Conservation (phyloP, 2,113 vertebrate species). For the Corynorhinus townsendii region DNA sequence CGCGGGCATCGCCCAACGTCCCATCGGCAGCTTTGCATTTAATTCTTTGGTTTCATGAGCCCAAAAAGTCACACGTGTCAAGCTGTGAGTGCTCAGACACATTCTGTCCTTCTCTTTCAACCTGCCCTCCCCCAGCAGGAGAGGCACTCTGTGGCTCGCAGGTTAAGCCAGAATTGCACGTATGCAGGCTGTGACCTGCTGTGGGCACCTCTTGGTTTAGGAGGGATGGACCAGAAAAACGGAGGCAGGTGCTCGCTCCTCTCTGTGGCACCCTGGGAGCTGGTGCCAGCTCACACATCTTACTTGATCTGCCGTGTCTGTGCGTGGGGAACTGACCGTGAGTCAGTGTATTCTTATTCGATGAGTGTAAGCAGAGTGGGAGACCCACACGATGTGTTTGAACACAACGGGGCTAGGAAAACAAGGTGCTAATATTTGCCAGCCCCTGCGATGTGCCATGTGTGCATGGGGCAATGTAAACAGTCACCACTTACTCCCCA, state of each 20-base stretch:
- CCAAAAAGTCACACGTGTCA: conserved; percentile 41
- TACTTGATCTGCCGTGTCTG: conserved; percentile 20
- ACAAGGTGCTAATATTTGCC: background rate
- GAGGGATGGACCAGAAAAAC: background rate
- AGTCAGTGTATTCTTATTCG: conserved; percentile 28
- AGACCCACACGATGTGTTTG: background rate
- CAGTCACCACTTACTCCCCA: fast-evolving
- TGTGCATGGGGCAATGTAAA: background rate
- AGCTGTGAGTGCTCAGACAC: background rate
- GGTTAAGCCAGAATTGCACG: background rate
- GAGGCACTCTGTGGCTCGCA: background rate
- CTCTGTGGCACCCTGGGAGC: conserved; percentile 10
- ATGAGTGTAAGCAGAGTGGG: conserved; percentile 22
- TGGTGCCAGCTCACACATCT: conserved; percentile 23
- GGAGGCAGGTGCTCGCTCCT: background rate
- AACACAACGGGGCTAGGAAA: background rate
- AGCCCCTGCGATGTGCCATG: background rate
- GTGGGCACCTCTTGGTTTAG: background rate
- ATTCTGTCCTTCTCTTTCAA: conserved; percentile 44
- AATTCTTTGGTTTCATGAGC: conserved; percentile 45
- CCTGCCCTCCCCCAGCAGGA: background rate
- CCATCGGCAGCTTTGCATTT: conserved; percentile 48
- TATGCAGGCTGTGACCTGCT: background rate
- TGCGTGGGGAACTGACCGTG: background rate
- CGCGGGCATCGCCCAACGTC: background rate